These are phyloP conservation scores for Scaptomyza caliginosa DNA, from an alignment of 2,888 invertebrate species.

Conservation along the genomic window DNA sequence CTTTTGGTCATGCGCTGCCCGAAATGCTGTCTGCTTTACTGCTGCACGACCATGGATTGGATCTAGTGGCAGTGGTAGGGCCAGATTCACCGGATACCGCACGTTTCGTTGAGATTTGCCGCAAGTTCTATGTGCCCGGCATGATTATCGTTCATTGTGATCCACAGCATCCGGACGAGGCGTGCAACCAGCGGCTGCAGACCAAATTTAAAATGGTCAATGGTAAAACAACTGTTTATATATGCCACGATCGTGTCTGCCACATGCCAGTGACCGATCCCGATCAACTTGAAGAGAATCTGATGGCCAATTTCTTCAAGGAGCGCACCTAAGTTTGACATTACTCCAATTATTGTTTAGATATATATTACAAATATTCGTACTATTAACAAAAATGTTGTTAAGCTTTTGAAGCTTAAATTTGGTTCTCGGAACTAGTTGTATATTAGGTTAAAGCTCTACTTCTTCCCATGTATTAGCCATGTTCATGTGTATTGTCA, in stretches of 20 bases:
- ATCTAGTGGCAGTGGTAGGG: slow-evolving; percentile 83
- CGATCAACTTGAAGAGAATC: slow-evolving; percentile 77
- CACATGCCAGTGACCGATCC: slow-evolving; percentile 83
- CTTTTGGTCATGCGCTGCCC: slow-evolving; percentile 83
- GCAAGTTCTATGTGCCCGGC: slow-evolving; percentile 83
- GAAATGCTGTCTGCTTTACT: slow-evolving; percentile 83
- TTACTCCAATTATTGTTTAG: slow-evolving; percentile 44
- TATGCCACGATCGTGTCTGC: slow-evolving; percentile 83
- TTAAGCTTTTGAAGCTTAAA: slow-evolving; percentile 62
- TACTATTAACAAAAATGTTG: slow-evolving; percentile 23
- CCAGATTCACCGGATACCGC: slow-evolving; percentile 79
- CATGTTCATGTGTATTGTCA: slow-evolving; percentile 1
- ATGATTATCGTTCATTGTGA: slow-evolving; percentile 82
- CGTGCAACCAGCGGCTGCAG: slow-evolving; percentile 78
- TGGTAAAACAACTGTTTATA: slow-evolving; percentile 82
- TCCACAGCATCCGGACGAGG: slow-evolving; percentile 71
- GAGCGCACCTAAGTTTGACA: slow-evolving; percentile 56
- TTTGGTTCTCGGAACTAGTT: slow-evolving; percentile 65
- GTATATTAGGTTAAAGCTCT: slow-evolving; percentile 21
- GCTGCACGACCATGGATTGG: slow-evolving; percentile 81
- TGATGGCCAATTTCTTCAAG: slow-evolving; percentile 79
- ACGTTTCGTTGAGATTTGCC: slow-evolving; percentile 80
- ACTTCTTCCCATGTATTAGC: slow-evolving; percentile 20
- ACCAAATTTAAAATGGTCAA: slow-evolving; percentile 83
- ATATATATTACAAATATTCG: slow-evolving; percentile 12